Evolutionary conservation across 2,888 invertebrate genomes (phyloP).

Genomic region (Brachyptera risi): DNA sequence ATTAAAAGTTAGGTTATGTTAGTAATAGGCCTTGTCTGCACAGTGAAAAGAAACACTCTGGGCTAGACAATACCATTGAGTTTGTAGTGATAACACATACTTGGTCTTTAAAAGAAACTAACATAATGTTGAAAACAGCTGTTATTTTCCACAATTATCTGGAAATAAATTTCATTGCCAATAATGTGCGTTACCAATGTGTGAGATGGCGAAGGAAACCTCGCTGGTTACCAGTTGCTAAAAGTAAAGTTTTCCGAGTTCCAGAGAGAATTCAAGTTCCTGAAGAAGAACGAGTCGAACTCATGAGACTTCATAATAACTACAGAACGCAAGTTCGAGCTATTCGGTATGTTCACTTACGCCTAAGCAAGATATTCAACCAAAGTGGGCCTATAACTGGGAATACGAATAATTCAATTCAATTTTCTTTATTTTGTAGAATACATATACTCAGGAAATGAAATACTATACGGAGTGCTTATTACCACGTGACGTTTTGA

Average conservation of each 20-base stretch:
- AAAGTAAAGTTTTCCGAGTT: constrained; percentile 70
- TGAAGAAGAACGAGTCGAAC: constrained; percentile 60
- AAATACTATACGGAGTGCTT: too few species aligned
- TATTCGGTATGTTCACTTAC: constrained; percentile 45
- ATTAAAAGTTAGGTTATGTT: too few species aligned
- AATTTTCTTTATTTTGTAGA: too few species aligned
- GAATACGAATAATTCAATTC: too few species aligned
- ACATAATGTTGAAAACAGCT: neutral
- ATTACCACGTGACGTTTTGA: too few species aligned
- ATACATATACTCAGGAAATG: too few species aligned
- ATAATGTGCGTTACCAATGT: constrained; percentile 29
- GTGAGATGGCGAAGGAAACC: constrained; percentile 68
- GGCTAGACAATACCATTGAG: neutral
- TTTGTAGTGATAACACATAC: too few species aligned
- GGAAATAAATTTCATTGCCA: neutral
- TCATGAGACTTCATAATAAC: constrained; percentile 62
- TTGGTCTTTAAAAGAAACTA: too few species aligned
- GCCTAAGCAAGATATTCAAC: neutral
- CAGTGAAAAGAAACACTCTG: neutral
- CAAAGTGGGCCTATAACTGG: too few species aligned
- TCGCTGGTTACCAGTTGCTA: constrained; percentile 73
- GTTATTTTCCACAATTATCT: neutral
- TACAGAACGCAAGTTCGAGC: constrained; percentile 58
- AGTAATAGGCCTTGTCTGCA: too few species aligned
- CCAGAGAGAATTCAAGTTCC: constrained; percentile 57